Base-by-base conservation (phyloP, 2,113 vertebrate genomes). In the Oryzias javanicus region DNA sequence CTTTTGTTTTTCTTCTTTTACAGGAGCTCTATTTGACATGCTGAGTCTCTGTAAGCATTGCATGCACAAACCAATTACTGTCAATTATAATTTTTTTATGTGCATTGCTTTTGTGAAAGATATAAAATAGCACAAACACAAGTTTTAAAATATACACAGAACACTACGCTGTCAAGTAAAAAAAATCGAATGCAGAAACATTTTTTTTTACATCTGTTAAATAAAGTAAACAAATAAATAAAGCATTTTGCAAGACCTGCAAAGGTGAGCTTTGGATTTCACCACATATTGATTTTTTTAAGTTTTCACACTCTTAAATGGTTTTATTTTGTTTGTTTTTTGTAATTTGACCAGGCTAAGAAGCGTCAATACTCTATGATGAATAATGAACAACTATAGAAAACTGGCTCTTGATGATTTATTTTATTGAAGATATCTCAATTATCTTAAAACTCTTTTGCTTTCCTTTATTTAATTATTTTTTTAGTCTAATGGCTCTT, bases 211-310 rank as follows among this genome's bases (percentile, higher is more conserved):
- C 55, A 83, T 81, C 74, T 82, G 71, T 83, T 70, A 75, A 42
- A 72, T 35, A 8, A 35, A 35, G 10, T 8, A 35, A 35, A 35
- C 7, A 35, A 35, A 35, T 7, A 35, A 8, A 35, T 6, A 57
- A 89, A 86, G 77, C 68, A 64, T 84, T 84, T 86, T 86, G 85
- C 86, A 88, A 60, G 60, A 25, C 51, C 69, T 65, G 81, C 61
- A 81, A 74, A 71, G 66, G 42, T 74, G 57, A 73, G 64, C 55
- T 60, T 89, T 74, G 64, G 78, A 80, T 89, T 89, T 80, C 86
- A 80, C 85, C 78, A 63, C 73, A 71, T 86, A 84, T 86, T 83
- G 88, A 88, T 80, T 72, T 78, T 85, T 83, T 84, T 56, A 72
- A 81, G 73, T 80, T 81, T 76, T 78, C 71, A 55, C 60, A 72